Evolutionary conservation across 2,888 invertebrate genomes (phyloP).

Genomic region (Tanytarsus gracilentus): DNA sequence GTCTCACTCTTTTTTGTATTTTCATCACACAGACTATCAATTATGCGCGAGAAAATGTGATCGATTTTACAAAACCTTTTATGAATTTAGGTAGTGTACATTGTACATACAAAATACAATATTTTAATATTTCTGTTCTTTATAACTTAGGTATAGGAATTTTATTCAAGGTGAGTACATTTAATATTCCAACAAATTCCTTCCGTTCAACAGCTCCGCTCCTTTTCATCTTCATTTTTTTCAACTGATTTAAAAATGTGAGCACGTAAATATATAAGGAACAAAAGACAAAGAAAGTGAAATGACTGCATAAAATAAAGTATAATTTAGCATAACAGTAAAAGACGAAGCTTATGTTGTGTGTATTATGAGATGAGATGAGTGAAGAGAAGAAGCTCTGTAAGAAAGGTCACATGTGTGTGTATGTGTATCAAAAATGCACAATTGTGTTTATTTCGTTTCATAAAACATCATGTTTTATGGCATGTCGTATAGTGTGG

Average conservation of each 20-base stretch:
- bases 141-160: slow-evolving; percentile 71
- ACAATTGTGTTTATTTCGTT: too few species aligned
- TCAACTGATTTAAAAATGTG: not conserved
- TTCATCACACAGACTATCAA: slow-evolving; percentile 92
- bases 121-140: not conserved
- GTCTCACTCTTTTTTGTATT: slow-evolving; percentile 51
- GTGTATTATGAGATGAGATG: too few species aligned
- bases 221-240: too few species aligned
- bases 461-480: slow-evolving; percentile 1
- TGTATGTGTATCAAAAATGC: too few species aligned
- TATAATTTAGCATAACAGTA: slow-evolving; percentile 3
- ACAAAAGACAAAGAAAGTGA: not conserved
- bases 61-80: slow-evolving; percentile 97
- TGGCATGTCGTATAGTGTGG: not conserved
- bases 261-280: not conserved
- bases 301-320: slow-evolving; percentile 8
- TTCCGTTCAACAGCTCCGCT: too few species aligned
- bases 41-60: slow-evolving; percentile 84
- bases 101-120: not conserved
- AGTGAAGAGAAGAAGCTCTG: too few species aligned
- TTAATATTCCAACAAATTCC: too few species aligned
- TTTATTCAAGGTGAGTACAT: slow-evolving; percentile 72
- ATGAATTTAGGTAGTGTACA: slow-evolving; percentile 63
- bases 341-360: too few species aligned
- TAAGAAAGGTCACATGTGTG: too few species aligned